phyloP scores from a whole-genome alignment of 2,113 vertebrate species.

The Gymnorhina tibicen region DNA sequence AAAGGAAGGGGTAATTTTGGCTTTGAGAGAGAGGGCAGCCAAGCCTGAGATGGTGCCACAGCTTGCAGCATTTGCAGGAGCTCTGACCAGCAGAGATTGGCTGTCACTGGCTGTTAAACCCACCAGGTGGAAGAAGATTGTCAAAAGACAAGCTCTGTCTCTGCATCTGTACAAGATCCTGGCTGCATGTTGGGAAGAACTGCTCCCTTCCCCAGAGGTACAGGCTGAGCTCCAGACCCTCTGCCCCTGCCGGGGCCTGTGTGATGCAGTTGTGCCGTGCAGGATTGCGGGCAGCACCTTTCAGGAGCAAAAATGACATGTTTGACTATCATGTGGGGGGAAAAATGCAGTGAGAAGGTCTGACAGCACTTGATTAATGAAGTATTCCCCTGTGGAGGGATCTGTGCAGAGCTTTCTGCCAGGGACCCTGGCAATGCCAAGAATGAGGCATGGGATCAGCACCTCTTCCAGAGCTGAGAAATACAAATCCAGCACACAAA shows the following conservation, averaged over 20 bases:
- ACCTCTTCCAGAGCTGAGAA: constrained; percentile 4
- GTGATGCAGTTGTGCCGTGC: accelerated
- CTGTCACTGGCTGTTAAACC: neutral
- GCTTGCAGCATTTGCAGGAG: neutral
- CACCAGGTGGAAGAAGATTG: neutral
- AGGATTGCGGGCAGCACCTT: neutral
- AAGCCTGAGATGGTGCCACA: neutral
- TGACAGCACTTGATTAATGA: neutral
- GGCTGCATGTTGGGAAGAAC: neutral
- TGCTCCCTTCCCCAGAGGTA: neutral
- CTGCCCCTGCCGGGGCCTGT: neutral
- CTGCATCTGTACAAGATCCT: neutral
- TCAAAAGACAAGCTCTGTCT: neutral
- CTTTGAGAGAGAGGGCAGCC: neutral
- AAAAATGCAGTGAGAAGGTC: neutral
- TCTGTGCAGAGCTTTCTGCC: neutral
- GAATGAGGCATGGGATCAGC: neutral
- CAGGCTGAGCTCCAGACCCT: neutral
- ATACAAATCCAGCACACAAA: neutral
- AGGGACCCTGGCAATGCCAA: neutral
- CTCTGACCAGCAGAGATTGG: neutral
- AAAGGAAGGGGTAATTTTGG: neutral
- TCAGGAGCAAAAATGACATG: neutral
- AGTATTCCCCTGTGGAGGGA: neutral
- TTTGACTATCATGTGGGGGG: neutral